Evolutionary conservation across 2,888 invertebrate genomes (phyloP).

Genomic region (Linyphia triangularis): DNA sequence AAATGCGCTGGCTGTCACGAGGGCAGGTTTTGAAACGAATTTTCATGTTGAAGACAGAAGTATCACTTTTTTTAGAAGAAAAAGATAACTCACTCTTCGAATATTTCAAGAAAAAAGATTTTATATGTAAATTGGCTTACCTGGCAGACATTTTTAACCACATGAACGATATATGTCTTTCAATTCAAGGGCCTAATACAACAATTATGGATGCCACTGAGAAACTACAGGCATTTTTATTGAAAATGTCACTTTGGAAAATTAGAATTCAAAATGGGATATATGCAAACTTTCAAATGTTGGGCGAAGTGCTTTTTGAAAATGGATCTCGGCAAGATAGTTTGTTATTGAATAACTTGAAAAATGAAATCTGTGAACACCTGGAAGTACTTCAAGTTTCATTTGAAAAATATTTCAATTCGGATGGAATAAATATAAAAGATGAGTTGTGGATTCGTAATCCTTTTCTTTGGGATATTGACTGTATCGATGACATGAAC

Average conservation of each 20-base stretch:
- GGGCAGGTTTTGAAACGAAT: conserved; percentile 65
- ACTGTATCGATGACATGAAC: conserved; percentile 55
- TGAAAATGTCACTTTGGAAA: conserved; percentile 60
- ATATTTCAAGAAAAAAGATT: conserved; percentile 67
- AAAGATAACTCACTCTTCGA: conserved; percentile 66
- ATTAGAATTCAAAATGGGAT: conserved; percentile 60
- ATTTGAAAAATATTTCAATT: no score
- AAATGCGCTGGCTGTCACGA: conserved; percentile 61
- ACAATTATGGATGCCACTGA: conserved; percentile 66
- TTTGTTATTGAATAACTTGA: no score
- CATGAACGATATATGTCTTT: conserved; percentile 66
- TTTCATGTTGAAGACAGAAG: conserved; percentile 67
- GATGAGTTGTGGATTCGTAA: conserved; percentile 58
- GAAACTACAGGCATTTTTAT: conserved; percentile 64
- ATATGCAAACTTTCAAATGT: conserved; percentile 58
- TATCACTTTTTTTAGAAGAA: conserved; percentile 64
- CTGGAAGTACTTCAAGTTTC: no score
- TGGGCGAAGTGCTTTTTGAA: conserved; percentile 58
- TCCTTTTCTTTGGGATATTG: conserved; percentile 58
- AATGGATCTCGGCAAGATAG: conserved; percentile 49
- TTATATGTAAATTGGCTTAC: conserved; percentile 69
- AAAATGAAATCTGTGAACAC: no score
- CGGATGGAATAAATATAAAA: conserved; percentile 58
- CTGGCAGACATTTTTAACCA: conserved; percentile 67
- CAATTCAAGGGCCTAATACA: conserved; percentile 68